Percentiles rank a stretch among this genome's conserved stretches.
Evolutionary conservation across 2,797 vertebrate species (phyloP).

Genomic region (Coreius guichenoti): DNA sequence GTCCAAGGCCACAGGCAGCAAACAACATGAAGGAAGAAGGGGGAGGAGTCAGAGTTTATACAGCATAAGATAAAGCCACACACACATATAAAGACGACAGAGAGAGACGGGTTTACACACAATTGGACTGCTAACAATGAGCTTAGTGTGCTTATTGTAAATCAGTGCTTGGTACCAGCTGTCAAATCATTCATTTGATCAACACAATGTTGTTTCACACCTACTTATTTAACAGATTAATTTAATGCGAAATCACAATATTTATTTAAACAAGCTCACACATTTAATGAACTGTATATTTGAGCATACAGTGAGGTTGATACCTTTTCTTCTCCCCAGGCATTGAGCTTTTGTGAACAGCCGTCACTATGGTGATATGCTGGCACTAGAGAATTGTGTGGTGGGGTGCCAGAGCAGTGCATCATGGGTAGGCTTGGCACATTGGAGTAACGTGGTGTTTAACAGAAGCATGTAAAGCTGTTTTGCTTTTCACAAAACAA

Average conservation of each 20-base stretch:
- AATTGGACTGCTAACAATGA: constrained; percentile 49
- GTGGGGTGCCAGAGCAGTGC: constrained; percentile 44
- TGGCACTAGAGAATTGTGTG: constrained; percentile 31
- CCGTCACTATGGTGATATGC: constrained; percentile 47
- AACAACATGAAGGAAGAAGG: constrained; percentile 41
- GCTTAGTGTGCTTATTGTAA: constrained; percentile 48
- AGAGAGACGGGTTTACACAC: constrained; percentile 1
- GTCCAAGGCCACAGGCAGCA: constrained; percentile 62
- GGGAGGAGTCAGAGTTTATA: constrained; percentile 13
- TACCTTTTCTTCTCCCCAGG: neutral
- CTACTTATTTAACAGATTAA: neutral
- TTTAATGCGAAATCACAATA: neutral
- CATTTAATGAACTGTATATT: constrained; percentile 9
- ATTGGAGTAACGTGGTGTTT: neutral
- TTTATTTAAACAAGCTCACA: constrained; percentile 9
- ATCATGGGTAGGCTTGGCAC: constrained; percentile 51
- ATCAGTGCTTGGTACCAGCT: constrained; percentile 54
- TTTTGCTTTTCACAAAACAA: constrained; percentile 28
- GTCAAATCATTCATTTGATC: constrained; percentile 35
- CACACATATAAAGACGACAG: constrained; percentile 4
- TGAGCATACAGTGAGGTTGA: neutral
- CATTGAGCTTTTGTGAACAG: constrained; percentile 36
- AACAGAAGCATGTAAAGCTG: constrained; percentile 1
- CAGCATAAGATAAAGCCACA: constrained; percentile 9
- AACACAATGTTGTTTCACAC: constrained; percentile 2